Conservation (phyloP, 1,140 invertebrate genomes). For the Zelostemma sp. region DNA sequence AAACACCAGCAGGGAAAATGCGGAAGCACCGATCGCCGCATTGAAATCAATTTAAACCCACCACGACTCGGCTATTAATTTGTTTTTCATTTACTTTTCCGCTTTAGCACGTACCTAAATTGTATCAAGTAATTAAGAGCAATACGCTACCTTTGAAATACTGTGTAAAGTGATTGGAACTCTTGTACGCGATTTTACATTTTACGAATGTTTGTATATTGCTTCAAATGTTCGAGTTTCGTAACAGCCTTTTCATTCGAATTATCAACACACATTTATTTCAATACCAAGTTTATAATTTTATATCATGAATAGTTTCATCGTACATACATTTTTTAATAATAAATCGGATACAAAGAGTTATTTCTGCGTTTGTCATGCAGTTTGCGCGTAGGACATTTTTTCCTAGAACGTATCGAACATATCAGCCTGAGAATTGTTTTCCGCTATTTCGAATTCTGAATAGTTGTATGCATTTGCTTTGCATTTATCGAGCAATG, state of each 20-base stretch:
- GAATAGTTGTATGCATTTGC: too few species aligned
- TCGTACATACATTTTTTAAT: neutral
- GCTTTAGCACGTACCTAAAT: constrained; percentile 40
- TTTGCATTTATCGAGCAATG: too few species aligned
- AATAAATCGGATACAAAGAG: too few species aligned
- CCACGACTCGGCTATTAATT: constrained; percentile 56
- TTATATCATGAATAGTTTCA: neutral
- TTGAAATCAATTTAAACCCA: constrained; percentile 59
- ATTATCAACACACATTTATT: too few species aligned
- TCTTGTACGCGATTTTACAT: constrained; percentile 7
- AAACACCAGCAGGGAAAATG: constrained; percentile 57
- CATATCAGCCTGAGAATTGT: too few species aligned
- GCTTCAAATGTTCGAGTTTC: neutral
- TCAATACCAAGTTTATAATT: neutral
- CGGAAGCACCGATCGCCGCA: constrained; percentile 50
- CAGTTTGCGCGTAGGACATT: too few species aligned
- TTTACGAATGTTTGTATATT: neutral
- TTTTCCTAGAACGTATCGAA: too few species aligned
- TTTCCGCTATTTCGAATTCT: too few species aligned
- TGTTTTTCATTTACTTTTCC: constrained; percentile 56
- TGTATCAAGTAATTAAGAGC: constrained; percentile 23
- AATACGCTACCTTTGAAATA: constrained; percentile 4
- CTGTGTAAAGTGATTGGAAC: constrained; percentile 8
- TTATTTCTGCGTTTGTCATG: too few species aligned
- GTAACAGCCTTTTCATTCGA: too few species aligned